These are phyloP conservation scores for Penaeus chinensis DNA, from an alignment of 1,140 invertebrate species.

Conservation along the genomic window DNA sequence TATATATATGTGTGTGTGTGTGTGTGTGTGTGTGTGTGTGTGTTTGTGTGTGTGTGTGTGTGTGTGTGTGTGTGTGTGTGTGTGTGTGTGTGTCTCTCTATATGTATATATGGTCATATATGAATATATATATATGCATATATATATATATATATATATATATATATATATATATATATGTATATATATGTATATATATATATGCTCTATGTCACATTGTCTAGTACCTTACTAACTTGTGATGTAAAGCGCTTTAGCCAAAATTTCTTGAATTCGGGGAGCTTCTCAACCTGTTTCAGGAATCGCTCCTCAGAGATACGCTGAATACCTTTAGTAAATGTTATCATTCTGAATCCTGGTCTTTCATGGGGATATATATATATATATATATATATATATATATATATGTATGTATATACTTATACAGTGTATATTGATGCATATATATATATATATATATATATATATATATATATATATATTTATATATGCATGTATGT, in stretches of 20 bases:
- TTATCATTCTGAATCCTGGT: background rate
- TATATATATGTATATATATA: conserved; percentile 6
- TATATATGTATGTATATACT: conserved; percentile 1
- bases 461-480: background rate
- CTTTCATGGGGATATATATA: background rate
- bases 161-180: background rate
- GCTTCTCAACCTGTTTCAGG: too few species aligned
- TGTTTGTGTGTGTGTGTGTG: background rate
- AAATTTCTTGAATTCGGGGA: too few species aligned
- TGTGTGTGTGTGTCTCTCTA: background rate
- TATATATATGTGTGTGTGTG: background rate
- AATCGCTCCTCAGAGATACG: too few species aligned
- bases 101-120: background rate
- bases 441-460: conserved; percentile 1
- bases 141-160: conserved; percentile 5
- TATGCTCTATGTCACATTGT: background rate
- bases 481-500: background rate
- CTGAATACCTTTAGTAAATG: too few species aligned
- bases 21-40: background rate
- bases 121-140: conserved; percentile 1
- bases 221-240: too few species aligned
- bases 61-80: background rate
- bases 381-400: conserved; percentile 26
- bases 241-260: too few species aligned
- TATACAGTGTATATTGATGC: background rate